Percentiles rank a stretch among this genome's conserved stretches.
These are phyloP conservation scores for Leptodactylus fuscus DNA, from an alignment of 2,113 vertebrate species.

Conservation along the genomic window DNA sequence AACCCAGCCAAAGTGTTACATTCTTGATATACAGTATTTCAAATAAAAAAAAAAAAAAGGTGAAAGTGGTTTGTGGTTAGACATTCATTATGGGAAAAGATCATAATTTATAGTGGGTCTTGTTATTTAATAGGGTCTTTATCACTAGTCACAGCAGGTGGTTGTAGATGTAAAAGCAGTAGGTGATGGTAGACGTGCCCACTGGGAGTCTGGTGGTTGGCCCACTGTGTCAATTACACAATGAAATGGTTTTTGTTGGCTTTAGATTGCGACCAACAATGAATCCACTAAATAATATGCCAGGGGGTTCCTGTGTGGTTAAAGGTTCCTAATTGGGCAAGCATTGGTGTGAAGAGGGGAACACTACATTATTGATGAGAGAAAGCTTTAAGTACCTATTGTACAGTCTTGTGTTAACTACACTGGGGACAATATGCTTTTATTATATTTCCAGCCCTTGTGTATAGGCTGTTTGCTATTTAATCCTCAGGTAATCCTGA, in stretches of 20 bases:
- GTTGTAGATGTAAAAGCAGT: no score
- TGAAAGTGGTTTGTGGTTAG: background rate
- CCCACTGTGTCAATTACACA: background rate
- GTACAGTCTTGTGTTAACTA: background rate
- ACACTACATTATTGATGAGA: background rate
- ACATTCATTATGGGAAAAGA: no score
- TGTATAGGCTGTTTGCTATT: background rate
- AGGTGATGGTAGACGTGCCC: no score
- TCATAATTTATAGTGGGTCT: background rate
- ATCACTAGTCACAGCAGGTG: no score
- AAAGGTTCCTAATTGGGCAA: background rate
- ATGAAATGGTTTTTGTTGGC: background rate
- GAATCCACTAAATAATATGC: no score
- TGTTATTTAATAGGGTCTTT: no score
- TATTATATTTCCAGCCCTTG: background rate
- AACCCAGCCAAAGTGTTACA: no score
- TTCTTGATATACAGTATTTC: no score
- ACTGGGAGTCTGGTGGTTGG: background rate
- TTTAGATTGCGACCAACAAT: background rate
- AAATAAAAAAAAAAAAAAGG: no score
- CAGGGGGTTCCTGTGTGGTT: background rate
- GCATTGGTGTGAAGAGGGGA: background rate
- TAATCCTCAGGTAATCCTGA: background rate
- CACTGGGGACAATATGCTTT: background rate
- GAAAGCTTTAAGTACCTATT: background rate